phyloP scores from a whole-genome alignment of 2,113 vertebrate genomes.

The Candoia aspera region DNA sequence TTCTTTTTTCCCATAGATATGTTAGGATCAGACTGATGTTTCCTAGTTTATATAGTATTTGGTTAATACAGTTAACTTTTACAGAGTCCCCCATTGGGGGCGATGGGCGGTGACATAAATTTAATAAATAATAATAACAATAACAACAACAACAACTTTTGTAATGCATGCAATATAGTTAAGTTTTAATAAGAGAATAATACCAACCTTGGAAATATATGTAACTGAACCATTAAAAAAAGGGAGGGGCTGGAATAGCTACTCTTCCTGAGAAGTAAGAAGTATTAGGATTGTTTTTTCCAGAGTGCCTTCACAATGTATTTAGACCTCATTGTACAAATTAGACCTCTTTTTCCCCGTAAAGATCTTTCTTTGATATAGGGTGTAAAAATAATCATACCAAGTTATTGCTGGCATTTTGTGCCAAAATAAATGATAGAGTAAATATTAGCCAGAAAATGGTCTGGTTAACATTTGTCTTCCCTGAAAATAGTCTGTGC shows the following conservation, averaged over 20 bases:
- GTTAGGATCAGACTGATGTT: neutral
- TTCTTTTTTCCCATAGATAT: neutral
- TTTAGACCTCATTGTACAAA: neutral
- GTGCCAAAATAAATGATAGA: neutral
- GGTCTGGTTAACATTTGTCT: neutral
- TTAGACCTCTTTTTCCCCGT: accelerated
- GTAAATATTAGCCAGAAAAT: neutral
- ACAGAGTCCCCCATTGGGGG: no score
- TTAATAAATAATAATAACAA: no score
- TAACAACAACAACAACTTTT: no score
- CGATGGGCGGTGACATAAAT: no score
- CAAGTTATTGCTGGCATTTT: neutral
- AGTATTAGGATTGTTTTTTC: neutral
- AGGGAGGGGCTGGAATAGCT: neutral
- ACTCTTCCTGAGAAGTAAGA: neutral
- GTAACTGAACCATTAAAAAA: neutral
- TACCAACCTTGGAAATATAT: neutral
- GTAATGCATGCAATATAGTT: neutral
- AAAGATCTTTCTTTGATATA: neutral
- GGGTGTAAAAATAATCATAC: neutral
- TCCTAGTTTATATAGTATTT: neutral
- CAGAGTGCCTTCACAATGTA: neutral
- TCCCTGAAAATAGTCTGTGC: neutral
- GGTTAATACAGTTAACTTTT: neutral
- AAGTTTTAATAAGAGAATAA: neutral